Evolutionary conservation across 2,797 vertebrate genomes (phyloP).

Genomic region (Podarcis lilfordi): DNA sequence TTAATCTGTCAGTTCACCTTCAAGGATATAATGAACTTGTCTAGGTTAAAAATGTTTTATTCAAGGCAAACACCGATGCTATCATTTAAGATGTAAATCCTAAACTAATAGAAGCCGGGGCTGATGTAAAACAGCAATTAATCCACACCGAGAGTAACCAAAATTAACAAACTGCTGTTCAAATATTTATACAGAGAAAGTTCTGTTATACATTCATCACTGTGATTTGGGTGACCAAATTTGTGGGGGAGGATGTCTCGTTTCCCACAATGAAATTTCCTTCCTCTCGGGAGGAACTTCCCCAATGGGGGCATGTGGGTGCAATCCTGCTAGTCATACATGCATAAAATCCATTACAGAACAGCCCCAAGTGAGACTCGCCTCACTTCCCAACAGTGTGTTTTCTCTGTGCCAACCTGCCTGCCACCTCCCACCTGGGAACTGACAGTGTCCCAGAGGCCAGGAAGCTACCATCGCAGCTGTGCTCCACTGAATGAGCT

Average conservation of each 20-base stretch:
- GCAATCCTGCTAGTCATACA: not conserved
- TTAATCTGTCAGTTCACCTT: slow-evolving; percentile 73
- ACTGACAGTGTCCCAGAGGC: too few relatives aligned
- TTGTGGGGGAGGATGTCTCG: not conserved
- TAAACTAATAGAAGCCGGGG: slow-evolving; percentile 74
- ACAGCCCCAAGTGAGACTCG: not conserved
- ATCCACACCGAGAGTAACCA: slow-evolving; percentile 68
- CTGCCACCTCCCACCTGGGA: too few relatives aligned
- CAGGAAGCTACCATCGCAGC: too few relatives aligned
- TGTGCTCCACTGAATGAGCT: too few relatives aligned
- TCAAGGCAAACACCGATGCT: slow-evolving; percentile 64
- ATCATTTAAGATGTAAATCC: slow-evolving; percentile 76
- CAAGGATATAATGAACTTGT: slow-evolving; percentile 69
- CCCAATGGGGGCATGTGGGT: not conserved
- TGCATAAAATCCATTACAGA: not conserved
- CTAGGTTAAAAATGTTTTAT: slow-evolving; percentile 76
- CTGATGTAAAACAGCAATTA: slow-evolving; percentile 75
- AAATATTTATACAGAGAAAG: slow-evolving; percentile 73
- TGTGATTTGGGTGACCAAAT: slow-evolving; percentile 30
- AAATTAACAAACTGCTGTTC: slow-evolving; percentile 74
- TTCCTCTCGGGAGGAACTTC: not conserved
- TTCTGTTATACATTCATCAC: slow-evolving; percentile 22
- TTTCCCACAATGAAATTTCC: not conserved
- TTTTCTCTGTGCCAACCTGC: too few relatives aligned
- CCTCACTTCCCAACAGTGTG: too few relatives aligned